Evolutionary conservation across 2,888 invertebrate species (phyloP).

Genomic region (Cryptops parisi): DNA sequence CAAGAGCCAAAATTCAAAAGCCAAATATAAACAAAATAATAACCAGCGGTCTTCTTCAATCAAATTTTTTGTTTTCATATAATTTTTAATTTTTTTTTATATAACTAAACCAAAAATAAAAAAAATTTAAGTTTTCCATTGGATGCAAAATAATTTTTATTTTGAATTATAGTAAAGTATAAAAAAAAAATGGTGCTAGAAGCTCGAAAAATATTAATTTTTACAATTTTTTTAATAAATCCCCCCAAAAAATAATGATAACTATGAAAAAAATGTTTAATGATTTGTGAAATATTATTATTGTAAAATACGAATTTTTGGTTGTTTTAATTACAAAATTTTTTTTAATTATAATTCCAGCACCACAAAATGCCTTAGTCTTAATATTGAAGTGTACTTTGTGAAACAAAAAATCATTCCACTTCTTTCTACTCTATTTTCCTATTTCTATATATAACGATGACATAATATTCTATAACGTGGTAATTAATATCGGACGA

Average conservation of each 20-base stretch:
- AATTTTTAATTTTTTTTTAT: background rate
- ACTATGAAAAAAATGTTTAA: no score
- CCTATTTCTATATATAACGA: slow-evolving; percentile 13
- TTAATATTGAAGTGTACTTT: slow-evolving; percentile 14
- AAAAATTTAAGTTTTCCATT: no score
- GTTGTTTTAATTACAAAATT: no score
- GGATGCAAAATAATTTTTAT: no score
- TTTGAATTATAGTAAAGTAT: background rate
- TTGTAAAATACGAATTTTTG: no score
- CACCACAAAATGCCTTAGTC: slow-evolving; percentile 15
- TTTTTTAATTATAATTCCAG: slow-evolving; percentile 11
- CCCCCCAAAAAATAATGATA: no score
- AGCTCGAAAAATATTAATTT: background rate
- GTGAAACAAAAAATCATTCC: slow-evolving; percentile 13
- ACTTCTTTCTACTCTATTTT: slow-evolving; percentile 16
- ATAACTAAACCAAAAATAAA: no score
- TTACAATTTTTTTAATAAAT: background rate
- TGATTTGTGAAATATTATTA: no score
- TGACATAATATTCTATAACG: slow-evolving; percentile 15
- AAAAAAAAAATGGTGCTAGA: slow-evolving; percentile 11
- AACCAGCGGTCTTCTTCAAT: background rate
- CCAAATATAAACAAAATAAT: background rate
- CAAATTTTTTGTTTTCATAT: background rate
- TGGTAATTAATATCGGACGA: slow-evolving; percentile 9
- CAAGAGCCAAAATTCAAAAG: background rate